Evolutionary conservation across 2,113 vertebrate species (phyloP).

Genomic region (Ptilonorhynchus violaceus): DNA sequence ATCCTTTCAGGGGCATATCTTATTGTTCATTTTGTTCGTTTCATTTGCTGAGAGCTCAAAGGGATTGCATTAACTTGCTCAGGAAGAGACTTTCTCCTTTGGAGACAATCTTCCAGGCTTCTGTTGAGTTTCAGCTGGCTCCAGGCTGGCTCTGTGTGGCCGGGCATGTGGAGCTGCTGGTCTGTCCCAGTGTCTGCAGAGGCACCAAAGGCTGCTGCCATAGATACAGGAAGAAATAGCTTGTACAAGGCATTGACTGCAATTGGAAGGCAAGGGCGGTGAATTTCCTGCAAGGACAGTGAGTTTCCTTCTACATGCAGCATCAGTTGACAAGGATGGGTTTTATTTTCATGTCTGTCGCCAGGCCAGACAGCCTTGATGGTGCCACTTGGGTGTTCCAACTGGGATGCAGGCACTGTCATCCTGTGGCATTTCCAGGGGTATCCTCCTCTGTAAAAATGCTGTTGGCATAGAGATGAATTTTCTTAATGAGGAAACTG

Average conservation of each 20-base stretch:
- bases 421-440: neutral
- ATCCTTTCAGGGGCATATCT: neutral
- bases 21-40: neutral
- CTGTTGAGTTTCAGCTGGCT: neutral
- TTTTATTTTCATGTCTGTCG: neutral
- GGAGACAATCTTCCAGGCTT: neutral
- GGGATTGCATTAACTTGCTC: neutral
- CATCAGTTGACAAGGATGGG: neutral
- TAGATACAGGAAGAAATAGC: neutral
- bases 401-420: fast-evolving
- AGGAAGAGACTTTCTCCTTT: neutral
- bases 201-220: neutral
- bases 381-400: neutral
- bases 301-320: neutral
- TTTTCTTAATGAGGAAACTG: neutral
- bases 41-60: neutral
- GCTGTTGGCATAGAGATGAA: fast-evolving
- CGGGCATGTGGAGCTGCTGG: neutral
- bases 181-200: neutral
- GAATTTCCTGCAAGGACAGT: neutral
- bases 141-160: neutral
- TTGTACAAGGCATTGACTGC: neutral
- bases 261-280: neutral
- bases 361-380: neutral
- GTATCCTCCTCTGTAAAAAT: neutral